A percentile compares a stretch with the other conserved stretches of the same genome.
Evolutionary conservation across 2,888 invertebrate genomes (phyloP).

Genomic region (Proisotoma minuta): DNA sequence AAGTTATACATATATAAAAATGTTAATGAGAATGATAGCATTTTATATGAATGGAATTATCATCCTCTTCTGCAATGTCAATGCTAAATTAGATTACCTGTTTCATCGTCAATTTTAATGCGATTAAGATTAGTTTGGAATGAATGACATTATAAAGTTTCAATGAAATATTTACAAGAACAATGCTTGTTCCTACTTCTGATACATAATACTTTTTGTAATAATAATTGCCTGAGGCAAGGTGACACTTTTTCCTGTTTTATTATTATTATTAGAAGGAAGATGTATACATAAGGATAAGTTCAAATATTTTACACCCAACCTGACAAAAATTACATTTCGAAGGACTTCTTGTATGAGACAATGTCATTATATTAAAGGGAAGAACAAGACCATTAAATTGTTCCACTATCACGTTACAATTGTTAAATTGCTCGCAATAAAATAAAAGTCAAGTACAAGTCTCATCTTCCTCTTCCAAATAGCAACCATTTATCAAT

Average conservation of each 20-base stretch:
- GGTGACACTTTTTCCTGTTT: not conserved
- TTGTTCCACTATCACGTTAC: no score
- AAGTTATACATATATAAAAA: not conserved
- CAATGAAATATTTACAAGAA: not conserved
- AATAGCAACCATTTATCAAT: no score
- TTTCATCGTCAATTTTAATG: not conserved
- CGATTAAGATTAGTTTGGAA: not conserved
- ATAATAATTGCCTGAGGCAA: not conserved
- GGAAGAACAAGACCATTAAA: no score
- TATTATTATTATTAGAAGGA: no score
- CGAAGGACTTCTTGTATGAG: not conserved
- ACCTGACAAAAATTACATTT: not conserved
- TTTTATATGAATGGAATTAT: not conserved
- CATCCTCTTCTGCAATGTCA: not conserved
- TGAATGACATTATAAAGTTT: not conserved
- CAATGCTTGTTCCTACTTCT: not conserved
- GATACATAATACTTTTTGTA: not conserved
- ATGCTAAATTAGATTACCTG: not conserved
- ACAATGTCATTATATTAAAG: no score
- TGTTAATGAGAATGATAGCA: not conserved
- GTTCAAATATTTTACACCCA: not conserved
- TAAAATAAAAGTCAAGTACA: no score
- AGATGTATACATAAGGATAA: no score
- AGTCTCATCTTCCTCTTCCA: no score
- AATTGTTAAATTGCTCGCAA: no score